Conservation (phyloP, 1,140 invertebrate species). For the Brachionus calyciflorus region DNA sequence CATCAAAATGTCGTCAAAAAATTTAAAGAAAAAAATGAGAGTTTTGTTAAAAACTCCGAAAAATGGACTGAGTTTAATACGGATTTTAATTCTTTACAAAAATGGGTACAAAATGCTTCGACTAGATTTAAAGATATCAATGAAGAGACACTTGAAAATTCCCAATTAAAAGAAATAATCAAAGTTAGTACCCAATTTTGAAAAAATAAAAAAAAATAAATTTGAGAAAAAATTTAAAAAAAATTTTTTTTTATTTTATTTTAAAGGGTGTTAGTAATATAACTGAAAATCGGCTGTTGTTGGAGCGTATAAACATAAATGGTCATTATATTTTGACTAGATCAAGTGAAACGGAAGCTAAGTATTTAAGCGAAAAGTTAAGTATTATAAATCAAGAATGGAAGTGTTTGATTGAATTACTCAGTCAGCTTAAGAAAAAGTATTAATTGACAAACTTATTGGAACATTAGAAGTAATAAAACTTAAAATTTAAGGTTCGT, state of each 20-base stretch:
- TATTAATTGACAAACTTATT: no score
- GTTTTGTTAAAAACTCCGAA: constrained; percentile 1
- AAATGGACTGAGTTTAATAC: constrained; percentile 11
- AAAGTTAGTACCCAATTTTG: no score
- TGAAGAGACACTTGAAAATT: background rate
- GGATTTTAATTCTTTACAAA: background rate
- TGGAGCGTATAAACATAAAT: constrained; percentile 31
- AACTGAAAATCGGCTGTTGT: constrained; percentile 3
- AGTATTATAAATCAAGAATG: constrained; percentile 24
- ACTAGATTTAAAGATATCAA: constrained; percentile 3
- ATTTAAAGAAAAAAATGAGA: constrained; percentile 32
- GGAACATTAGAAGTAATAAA: no score
- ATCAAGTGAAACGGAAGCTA: background rate
- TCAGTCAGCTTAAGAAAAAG: constrained; percentile 33
- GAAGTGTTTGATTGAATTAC: constrained; percentile 20
- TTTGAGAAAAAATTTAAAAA: no score
- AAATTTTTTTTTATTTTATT: no score
- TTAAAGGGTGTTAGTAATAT: background rate
- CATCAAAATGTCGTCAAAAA: constrained; percentile 39
- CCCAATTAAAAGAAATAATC: constrained; percentile 3
- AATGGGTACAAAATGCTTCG: constrained; percentile 1
- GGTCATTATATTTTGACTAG: constrained; percentile 11
- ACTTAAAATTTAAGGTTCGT: constrained; percentile 12
- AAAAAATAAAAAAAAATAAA: no score
- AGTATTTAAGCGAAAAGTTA: background rate